Evolutionary conservation across 1,140 invertebrate genomes (phyloP), one percentile per base, ranked within the genome.

Genomic region (Leptinotarsa lineolata): DNA sequence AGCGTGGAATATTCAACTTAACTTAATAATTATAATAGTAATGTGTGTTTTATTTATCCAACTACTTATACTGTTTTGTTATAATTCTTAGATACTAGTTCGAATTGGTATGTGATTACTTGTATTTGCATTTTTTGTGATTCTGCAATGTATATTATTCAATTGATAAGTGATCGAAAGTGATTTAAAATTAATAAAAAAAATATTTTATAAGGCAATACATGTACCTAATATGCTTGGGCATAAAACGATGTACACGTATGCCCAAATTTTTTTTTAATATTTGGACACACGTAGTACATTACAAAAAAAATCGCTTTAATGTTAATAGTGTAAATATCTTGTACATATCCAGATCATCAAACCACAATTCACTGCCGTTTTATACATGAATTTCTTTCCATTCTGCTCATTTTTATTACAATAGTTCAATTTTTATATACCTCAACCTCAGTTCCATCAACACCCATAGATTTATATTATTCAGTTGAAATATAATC

Each of bases 371-470:
- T 15, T 20, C 66, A 68, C 66, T 68, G 66, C 66, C 66, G 45
- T 68, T 68, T 68, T 68, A 8, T 54, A 16, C 15, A 15, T 16
- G 15, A 54, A 54, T 16, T 16, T 18, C 61, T 63, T 59, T 70
- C 39, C 46, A 60, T 12, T 71, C 39, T 64, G 69, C 69, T 71
- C 69, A 71, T 71, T 21, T 39, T 39, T 22, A 13, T 71, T 63
- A 71, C 69, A 71, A 71, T 71, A 71, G 69, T 71, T 71, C 69
- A 71, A 71, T 30, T 63, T 71, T 20, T 63, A 71, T 71, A 71
- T 71, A 71, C 69, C 69, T 71, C 69, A 71, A 63, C 48, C 24
- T 61, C 69, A 71, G 69, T 71, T 71, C 60, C 69, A 71, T 71
- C 58, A 20, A 71, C 69, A 71, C 61, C 69, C 59, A 71, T 39